Conservation (phyloP, 2,113 vertebrate genomes). For the Archocentrus centrarchus region DNA sequence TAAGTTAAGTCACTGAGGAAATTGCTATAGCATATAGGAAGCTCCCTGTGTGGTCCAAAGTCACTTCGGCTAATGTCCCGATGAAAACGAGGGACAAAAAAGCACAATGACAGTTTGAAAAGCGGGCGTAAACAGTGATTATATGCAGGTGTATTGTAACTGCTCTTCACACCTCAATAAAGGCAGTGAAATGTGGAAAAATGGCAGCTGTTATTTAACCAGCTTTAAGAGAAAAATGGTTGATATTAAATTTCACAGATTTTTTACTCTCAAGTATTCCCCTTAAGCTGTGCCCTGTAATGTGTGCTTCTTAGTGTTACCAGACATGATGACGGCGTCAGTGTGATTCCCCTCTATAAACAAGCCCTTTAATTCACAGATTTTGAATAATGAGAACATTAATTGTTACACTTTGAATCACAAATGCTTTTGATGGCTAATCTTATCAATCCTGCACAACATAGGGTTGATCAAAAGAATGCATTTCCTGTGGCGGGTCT, state of each 20-base stretch:
- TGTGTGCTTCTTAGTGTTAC: conserved; percentile 61
- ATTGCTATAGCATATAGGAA: conserved; percentile 60
- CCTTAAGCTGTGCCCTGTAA: conserved; percentile 34
- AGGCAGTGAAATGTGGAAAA: conserved; percentile 4
- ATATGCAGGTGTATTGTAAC: conserved; percentile 35
- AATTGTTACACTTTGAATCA: conserved; percentile 68
- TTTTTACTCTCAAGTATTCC: conserved; percentile 5
- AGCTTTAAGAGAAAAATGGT: conserved; percentile 1
- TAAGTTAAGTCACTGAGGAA: conserved; percentile 37
- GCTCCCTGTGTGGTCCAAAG: conserved; percentile 67
- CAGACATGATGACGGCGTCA: conserved; percentile 54
- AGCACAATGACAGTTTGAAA: conserved; percentile 40
- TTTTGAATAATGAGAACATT: conserved; percentile 71
- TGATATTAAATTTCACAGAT: conserved; percentile 22
- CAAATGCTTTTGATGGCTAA: conserved; percentile 72
- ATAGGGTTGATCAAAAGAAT: conserved; percentile 74
- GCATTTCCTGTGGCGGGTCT: conserved; percentile 68
- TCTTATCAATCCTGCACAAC: conserved; percentile 78
- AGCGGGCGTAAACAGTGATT: conserved; percentile 55
- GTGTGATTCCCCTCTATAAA: conserved; percentile 65
- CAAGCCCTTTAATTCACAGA: conserved; percentile 50
- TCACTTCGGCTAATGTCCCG: conserved; percentile 43
- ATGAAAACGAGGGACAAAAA: conserved; percentile 41
- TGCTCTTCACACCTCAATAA: conserved; percentile 26
- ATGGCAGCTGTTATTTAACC: background rate